Base-by-base conservation (phyloP, 2,888 invertebrate species). In the Stratiomys singularior region DNA sequence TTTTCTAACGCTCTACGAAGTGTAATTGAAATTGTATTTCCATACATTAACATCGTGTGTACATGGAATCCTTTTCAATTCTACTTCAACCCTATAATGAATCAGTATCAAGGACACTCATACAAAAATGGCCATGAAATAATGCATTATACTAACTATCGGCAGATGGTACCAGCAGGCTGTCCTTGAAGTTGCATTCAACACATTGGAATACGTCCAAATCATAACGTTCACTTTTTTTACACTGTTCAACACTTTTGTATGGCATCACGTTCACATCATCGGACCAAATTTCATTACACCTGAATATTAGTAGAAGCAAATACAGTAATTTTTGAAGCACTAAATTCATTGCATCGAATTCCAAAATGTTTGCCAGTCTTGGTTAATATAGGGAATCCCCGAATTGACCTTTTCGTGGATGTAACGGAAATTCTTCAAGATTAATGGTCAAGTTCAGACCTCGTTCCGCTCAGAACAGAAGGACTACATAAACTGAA, bases 211-310 rank as follows among this genome's bases (percentile, higher is more conserved):
- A 88, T 30, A 85, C 84, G 81, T 88, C 85, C 56, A 87, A 81
- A 83, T 89, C 87, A 79, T 89, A 90, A 82, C 88, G 89, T 82
- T 90, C 88, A 80, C 86, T 86, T 77, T 81, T 82, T 52, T 84
- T 85, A 82, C 90, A 90, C 79, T 85, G 82, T 21, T 77, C 71
- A 11, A 69, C 30, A 71, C 60, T 77, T 77, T 77, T 69, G 30
- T 44, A 77, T 1, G 44, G 18, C 9, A 77, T 13, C 18, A 71
- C 27, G n/a, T 69, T 15, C 13, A 52, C 52, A 77, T 77, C 69
- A 11, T 77, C 63, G 0, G 60, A 60, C 23, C 23, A 15, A 2
- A 23, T 15, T 2, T 23, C 13, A 60, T 25, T 11, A 37, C 37
- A 37, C 3, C 3, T 37, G 3, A 37, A 37, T 5, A 9, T 37